Base-by-base conservation (phyloP, 2,113 vertebrate species). In the Alethe diademata region DNA sequence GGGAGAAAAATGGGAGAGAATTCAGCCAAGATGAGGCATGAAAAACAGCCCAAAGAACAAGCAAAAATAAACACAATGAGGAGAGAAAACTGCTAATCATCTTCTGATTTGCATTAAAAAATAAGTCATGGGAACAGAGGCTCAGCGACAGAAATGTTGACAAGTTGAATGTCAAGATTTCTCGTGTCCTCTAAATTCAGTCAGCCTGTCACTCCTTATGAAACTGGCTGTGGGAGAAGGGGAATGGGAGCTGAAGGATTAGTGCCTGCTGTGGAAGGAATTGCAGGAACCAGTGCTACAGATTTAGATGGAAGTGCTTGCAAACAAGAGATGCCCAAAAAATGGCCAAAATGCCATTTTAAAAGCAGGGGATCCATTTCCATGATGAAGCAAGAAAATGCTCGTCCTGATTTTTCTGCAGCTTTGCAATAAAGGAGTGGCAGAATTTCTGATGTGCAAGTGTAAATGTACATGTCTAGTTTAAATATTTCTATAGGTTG, bases 71-170 rank as follows among this genome's bases (percentile, higher is more conserved):
- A 96, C 90, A 95, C 38, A 71, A 74, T 23, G 62, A 91, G 72
- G 88, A 74, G 74, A 20, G 29, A 92, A 92, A 90, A 51, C 78
- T 80, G 65, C 88, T 96, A 94, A 93, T 93, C 75, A 26, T 70
- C 51, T 40, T 88, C 85, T 71, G 62, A 96, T 96, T 96, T 97
- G 92, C 90, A 93, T 94, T 95, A 78, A 90, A 95, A 94, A 95
- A 94, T 71, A 93, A 90, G 81, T 51, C 65, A 61, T 47, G 78
- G 75, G 60, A 83, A 82, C 74, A 88, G 26, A 64, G 72, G 56
- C 78, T 93, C 33, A 19, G 71, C 2, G 40, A 60, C 60, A 86
- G 67, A 83, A 83, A 86, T 14, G 12, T 45, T 86, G 72, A 78
- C 82, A 86, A 95, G 75, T 78, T 86, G 75, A 96, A 95, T 83